Base-by-base conservation (phyloP, 2,113 vertebrate species). In the Malaclemys terrapin region DNA sequence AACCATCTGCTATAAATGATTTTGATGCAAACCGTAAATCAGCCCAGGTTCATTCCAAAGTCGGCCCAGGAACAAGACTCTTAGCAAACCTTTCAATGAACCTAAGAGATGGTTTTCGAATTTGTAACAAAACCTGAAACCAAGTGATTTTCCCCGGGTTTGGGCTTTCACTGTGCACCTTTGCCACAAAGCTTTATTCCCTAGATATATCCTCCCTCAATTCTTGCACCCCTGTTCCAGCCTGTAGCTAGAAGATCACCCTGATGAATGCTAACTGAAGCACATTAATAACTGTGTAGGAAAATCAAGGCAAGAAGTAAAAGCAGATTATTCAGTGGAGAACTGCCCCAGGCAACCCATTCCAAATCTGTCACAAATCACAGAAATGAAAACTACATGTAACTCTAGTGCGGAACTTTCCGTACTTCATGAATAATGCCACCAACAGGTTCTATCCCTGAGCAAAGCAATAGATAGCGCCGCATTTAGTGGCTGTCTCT, bases 111-210 rank as follows among this genome's bases (percentile, higher is more conserved):
- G 96, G 95, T 97, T 97, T 97, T 97, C 90, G 93, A 96, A 97
- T 96, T 95, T 96, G 95, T 96, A 97, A 97, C 95, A 96, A 97
- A 97, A 97, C 93, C 93, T 96, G 97, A 97, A 97, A 96, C 97
- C 96, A 96, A 97, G 96, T 96, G 96, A 96, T 96, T 97, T 97
- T 97, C 96, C 96, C 94, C 96, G 95, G 96, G 96, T 88, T 95
- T 93, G 96, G 96, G 92, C 96, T 96, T 95, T 95, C 52, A 91
- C 85, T 96, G 92, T 96, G 96, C 95, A 90, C 91, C 89, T 96
- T 97, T 96, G 89, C 85, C 94, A 96, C 91, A 91, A 96, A 95
- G 89, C 59, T 90, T 95, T 96, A 97, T 94, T 95, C 96, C 96
- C 96, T 93, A 94, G 84, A 92, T 96, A 95, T 95, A 92, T 94